A percentile compares a stretch with the other conserved stretches of the same genome.
These are phyloP conservation scores for Erebia aethiops DNA, from an alignment of 2,888 invertebrate species.

Conservation along the genomic window DNA sequence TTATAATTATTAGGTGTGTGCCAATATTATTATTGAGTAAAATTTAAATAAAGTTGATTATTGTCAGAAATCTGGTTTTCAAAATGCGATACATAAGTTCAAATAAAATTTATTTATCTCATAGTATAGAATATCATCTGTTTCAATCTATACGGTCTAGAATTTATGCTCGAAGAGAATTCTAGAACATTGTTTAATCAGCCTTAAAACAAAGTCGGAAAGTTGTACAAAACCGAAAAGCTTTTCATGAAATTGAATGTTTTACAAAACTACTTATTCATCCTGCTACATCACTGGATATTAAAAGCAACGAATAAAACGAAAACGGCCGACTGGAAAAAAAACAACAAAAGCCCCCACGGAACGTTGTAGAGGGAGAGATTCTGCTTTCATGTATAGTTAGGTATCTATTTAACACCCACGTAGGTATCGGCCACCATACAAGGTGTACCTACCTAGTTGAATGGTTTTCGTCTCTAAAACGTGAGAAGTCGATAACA, in stretches of 20 bases:
- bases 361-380: constrained; percentile 2
- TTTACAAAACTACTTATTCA: constrained; percentile 1
- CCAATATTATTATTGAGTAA: no score
- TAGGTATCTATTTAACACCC: constrained; percentile 15
- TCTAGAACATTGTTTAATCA: background rate
- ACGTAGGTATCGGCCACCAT: background rate
- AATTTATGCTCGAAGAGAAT: background rate
- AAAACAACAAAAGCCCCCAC: constrained; percentile 16
- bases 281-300: background rate
- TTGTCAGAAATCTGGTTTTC: no score
- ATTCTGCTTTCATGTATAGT: background rate
- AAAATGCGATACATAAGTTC: no score
- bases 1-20: no score
- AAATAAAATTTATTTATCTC: no score
- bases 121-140: background rate
- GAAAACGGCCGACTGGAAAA: constrained; percentile 3
- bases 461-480: background rate
- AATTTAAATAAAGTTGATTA: no score
- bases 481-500: constrained; percentile 5
- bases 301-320: constrained; percentile 10
- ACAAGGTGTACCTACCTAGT: background rate
- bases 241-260: background rate
- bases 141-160: background rate
- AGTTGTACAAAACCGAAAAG: background rate
- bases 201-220: background rate